Evolutionary conservation across 1,140 invertebrate genomes (phyloP).

Genomic region (Apis mellifera): Amel_HAv3.1 CM009938.2:11708001-11708500

Average conservation of each 20-base stretch:
- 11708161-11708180: conserved; percentile 81
- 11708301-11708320: neutral
- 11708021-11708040: conserved; percentile 72
- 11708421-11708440: too few species aligned
- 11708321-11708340: neutral
- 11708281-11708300: neutral
- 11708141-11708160: conserved; percentile 73
- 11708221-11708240: neutral
- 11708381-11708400: too few species aligned
- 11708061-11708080: conserved; percentile 82
- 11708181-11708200: conserved; percentile 15
- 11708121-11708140: conserved; percentile 72
- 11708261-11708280: neutral
- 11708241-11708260: neutral
- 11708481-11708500: neutral
- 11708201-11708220: neutral
- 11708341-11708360: too few species aligned
- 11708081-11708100: conserved; percentile 80
- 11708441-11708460: too few species aligned
- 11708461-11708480: too few species aligned
- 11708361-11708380: too few species aligned
- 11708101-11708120: conserved; percentile 71
- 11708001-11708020: conserved; percentile 73
- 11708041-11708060: conserved; percentile 72
- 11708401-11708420: too few species aligned